These are phyloP conservation scores for Suncus etruscus DNA, from an alignment of 2,113 vertebrate genomes.

Conservation along the genomic window DNA sequence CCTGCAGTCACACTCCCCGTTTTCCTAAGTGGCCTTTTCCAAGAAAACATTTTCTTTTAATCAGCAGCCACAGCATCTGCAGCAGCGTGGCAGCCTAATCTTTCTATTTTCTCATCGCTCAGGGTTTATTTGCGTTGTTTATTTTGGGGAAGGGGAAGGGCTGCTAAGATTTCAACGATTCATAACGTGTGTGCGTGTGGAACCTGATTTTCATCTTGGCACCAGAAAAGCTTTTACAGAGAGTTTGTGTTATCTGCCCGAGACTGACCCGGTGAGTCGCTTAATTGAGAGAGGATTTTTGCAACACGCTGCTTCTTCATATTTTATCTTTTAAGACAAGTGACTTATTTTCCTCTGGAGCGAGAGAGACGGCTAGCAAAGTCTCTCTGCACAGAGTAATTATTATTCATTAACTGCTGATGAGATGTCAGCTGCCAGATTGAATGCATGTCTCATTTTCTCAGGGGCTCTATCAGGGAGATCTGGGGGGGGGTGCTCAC, in stretches of 20 bases:
- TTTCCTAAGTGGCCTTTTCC: constrained; percentile 3
- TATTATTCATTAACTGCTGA: constrained; percentile 44
- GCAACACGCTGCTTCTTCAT: constrained; percentile 14
- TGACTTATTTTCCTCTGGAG: not conserved
- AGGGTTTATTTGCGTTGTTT: not conserved
- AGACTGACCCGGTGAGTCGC: constrained; percentile 40
- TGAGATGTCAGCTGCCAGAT: not conserved
- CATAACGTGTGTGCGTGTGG: accelerated
- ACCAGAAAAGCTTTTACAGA: constrained; percentile 48
- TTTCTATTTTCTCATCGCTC: constrained; percentile 15
- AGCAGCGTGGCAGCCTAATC: not conserved
- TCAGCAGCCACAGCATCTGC: constrained; percentile 36
- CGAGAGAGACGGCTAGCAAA: constrained; percentile 17
- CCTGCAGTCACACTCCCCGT: not conserved
- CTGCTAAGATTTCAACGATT: not conserved
- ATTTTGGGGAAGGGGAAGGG: constrained; percentile 17
- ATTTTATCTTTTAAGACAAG: constrained; percentile 60
- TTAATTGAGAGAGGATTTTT: constrained; percentile 51
- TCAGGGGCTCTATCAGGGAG: not conserved
- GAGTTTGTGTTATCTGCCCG: constrained; percentile 42
- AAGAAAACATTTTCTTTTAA: constrained; percentile 47
- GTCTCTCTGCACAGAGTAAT: constrained; percentile 9
- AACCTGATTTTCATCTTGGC: constrained; percentile 51
- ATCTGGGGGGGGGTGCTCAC: not conserved
- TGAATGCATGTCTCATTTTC: not conserved